Evolutionary conservation across 30 jellyfish, hydroid and myxozoan genomes (phyloP).

Genomic region (Rhopilema esculentum): DNA sequence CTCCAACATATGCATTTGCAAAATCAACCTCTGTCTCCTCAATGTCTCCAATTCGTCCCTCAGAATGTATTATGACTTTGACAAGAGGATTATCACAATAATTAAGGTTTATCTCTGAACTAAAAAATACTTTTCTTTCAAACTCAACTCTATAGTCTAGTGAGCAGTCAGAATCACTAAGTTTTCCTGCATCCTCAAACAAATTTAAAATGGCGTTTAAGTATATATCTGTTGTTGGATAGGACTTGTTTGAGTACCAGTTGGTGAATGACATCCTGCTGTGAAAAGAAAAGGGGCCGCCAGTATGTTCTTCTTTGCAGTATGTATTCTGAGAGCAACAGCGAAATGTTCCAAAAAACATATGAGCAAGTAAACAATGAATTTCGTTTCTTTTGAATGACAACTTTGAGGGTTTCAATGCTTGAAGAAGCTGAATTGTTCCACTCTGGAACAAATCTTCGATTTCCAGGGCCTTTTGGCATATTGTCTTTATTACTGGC

Average conservation of each 20-base stretch:
- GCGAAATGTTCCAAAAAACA: slow-evolving; percentile 48
- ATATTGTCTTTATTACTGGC: not conserved
- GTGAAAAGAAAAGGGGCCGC: slow-evolving; percentile 17
- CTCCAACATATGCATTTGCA: slow-evolving; percentile 58
- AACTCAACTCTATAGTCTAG: not conserved
- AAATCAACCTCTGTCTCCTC: slow-evolving; percentile 36
- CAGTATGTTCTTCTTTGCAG: not conserved
- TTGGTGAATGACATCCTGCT: slow-evolving; percentile 17
- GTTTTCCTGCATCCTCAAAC: not conserved
- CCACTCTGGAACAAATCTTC: slow-evolving; percentile 40
- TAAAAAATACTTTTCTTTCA: slow-evolving; percentile 20
- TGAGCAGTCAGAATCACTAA: not conserved
- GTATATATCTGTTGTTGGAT: slow-evolving; percentile 13
- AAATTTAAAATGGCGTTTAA: slow-evolving; percentile 14
- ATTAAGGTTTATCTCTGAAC: not conserved
- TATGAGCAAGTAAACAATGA: slow-evolving; percentile 33
- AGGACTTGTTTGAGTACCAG: not conserved
- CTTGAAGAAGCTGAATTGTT: not conserved
- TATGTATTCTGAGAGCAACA: not conserved
- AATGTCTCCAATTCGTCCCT: slow-evolving; percentile 35
- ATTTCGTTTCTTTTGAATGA: not conserved
- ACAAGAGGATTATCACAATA: not conserved
- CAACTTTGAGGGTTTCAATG: not conserved
- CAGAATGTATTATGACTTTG: not conserved
- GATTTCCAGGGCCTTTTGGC: slow-evolving; percentile 12